These are phyloP conservation scores for Vanessa tameamea DNA, from an alignment of 1,140 invertebrate species.

Conservation along the genomic window DNA sequence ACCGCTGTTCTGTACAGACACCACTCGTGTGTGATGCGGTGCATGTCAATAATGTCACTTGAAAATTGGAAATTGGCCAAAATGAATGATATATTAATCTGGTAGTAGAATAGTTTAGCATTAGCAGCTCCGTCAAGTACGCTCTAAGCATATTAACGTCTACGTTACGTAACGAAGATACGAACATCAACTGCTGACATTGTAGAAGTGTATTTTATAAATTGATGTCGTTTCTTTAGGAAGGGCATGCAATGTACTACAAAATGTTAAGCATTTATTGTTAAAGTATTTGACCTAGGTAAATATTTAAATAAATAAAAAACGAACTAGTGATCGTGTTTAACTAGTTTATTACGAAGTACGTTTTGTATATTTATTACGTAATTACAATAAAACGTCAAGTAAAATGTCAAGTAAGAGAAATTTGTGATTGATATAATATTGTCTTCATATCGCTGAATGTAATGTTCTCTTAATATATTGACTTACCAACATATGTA, in stretches of 20 bases:
- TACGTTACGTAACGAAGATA: conserved; percentile 21
- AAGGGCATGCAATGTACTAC: not conserved
- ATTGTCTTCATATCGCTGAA: too few relatives aligned
- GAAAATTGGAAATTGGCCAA: conserved; percentile 31
- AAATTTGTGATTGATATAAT: too few relatives aligned
- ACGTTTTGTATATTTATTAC: too few relatives aligned
- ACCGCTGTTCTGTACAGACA: not conserved
- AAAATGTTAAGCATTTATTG: too few relatives aligned
- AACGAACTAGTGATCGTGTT: too few relatives aligned
- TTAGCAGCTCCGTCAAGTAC: conserved; percentile 36
- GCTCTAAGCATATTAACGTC: conserved; percentile 40
- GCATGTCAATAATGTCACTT: conserved; percentile 38
- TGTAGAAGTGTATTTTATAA: not conserved
- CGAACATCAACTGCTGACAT: not conserved
- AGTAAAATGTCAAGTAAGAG: too few relatives aligned
- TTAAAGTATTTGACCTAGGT: too few relatives aligned
- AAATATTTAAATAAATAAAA: too few relatives aligned
- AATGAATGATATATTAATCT: conserved; percentile 35
- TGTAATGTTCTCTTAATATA: too few relatives aligned
- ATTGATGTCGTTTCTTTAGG: not conserved
- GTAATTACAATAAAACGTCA: too few relatives aligned
- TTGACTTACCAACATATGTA: too few relatives aligned
- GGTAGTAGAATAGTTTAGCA: conserved; percentile 35
- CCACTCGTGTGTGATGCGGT: conserved; percentile 9
- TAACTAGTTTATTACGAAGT: too few relatives aligned